These are phyloP conservation scores for Nephrotoma guestfalica DNA, from an alignment of 2,888 invertebrate species.

Conservation along the genomic window DNA sequence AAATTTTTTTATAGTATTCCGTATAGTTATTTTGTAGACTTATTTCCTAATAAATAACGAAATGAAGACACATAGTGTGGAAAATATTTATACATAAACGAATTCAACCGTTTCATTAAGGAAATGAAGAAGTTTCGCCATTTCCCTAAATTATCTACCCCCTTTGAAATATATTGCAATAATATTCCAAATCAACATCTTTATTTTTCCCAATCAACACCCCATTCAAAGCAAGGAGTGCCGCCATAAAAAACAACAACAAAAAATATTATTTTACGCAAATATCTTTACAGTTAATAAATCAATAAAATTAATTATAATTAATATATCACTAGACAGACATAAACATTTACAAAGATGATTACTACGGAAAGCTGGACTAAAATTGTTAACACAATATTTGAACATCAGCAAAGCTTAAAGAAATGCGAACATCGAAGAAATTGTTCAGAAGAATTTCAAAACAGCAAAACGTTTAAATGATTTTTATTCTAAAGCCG, in stretches of 20 bases:
- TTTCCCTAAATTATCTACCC: neutral
- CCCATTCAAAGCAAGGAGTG: neutral
- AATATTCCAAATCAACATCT: neutral
- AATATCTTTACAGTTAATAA: neutral
- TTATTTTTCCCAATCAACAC: neutral
- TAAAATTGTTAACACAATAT: too few species aligned
- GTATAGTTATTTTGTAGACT: too few species aligned
- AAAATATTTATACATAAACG: too few species aligned
- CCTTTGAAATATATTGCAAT: neutral
- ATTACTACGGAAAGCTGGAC: neutral
- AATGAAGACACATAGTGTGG: too few species aligned
- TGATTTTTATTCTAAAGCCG: too few species aligned
- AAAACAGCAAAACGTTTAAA: too few species aligned
- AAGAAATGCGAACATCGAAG: too few species aligned
- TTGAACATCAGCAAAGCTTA: too few species aligned
- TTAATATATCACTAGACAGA: neutral
- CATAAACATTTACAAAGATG: neutral
- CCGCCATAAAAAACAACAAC: neutral
- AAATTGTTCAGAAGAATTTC: too few species aligned
- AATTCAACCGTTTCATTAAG: too few species aligned
- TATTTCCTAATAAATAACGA: too few species aligned
- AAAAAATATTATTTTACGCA: neutral
- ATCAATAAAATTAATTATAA: neutral
- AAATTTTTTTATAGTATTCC: too few species aligned
- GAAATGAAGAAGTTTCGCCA: neutral